A percentile compares a stretch with the other conserved stretches of the same genome.
phyloP scores from a whole-genome alignment of 2,113 vertebrate genomes.

The Lepisosteus osseus region DNA sequence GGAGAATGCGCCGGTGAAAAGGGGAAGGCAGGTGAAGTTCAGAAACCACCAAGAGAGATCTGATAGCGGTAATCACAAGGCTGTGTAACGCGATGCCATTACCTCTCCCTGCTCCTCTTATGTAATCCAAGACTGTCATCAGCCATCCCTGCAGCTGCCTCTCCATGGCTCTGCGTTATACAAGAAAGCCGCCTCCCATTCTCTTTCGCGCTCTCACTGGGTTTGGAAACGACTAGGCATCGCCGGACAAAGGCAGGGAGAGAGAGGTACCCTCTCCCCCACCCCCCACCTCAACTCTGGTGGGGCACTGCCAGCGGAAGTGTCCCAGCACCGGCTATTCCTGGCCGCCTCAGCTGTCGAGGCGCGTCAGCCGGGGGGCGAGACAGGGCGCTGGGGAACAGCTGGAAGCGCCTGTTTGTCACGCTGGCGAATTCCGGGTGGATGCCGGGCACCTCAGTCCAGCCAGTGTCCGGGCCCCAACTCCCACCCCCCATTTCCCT shows the following conservation, averaged over 20 bases:
- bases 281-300: slow-evolving; percentile 33
- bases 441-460: slow-evolving; percentile 2
- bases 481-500: neutral
- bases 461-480: neutral
- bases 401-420: slow-evolving; percentile 23
- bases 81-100: no score
- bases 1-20: no score
- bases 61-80: no score
- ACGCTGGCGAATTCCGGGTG: neutral
- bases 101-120: no score
- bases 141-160: no score
- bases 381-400: slow-evolving; percentile 16
- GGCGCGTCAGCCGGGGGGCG: slow-evolving; percentile 48
- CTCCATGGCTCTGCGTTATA: no score
- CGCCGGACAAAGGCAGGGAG: neutral
- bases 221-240: no score
- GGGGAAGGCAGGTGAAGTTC: no score
- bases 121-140: no score
- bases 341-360: slow-evolving; percentile 62
- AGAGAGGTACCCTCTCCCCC: slow-evolving; percentile 21
- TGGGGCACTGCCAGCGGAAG: neutral
- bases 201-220: no score
- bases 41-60: no score
- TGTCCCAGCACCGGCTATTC: slow-evolving; percentile 43
- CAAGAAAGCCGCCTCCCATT: no score